Evolutionary conservation across 2,888 invertebrate genomes (phyloP), one percentile per base, ranked within the genome.

Genomic region (Xanthorhoe designata): DNA sequence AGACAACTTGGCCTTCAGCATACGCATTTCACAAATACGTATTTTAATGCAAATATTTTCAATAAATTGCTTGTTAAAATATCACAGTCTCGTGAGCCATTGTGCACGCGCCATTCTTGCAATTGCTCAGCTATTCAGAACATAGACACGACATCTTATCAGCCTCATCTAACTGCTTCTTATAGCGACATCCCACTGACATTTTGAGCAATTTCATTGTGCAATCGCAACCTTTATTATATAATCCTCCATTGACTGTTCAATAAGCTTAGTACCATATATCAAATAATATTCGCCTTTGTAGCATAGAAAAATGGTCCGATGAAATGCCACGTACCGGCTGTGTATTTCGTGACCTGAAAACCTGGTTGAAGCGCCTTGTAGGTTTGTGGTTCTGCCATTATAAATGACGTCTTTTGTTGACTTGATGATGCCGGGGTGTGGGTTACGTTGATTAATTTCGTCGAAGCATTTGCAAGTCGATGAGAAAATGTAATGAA

Each of bases 271-370:
- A 55, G 66, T 64, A 65, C 64, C 53, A 64, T 72, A 67, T 69
- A 71, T 61, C 67, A 69, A 55, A 66, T 53, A 32, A 56, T 52
- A 54, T 49, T 50, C 61, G 45, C 54, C 18, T 47, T 53, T n/a
- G 42, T 57, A 60, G 50, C 64, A 66, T 53, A 61, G 52, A 65
- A 65, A 70, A 67, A 68, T 58, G 55, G 58, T 60, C 47, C 60
- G 19, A 32, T 38, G 53, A 69, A 71, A 72, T 72, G 72, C 67
- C 69, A 66, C 63, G 57, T 64, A 61, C 71, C 74, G 75, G 79
- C 72, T 63, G 63, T 60, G 67, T 78, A 76, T 82, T 80, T 78
- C 82, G 84, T 89, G 90, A 89, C 90, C 90, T 79, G 82, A 79
- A 89, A 85, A 87, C 83, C 75, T 75, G 75, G 78, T 81, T 79